Percentiles rank a stretch among this genome's conserved stretches.
Conservation (phyloP, 2,113 vertebrate species). For the Anguilla rostrata region DNA sequence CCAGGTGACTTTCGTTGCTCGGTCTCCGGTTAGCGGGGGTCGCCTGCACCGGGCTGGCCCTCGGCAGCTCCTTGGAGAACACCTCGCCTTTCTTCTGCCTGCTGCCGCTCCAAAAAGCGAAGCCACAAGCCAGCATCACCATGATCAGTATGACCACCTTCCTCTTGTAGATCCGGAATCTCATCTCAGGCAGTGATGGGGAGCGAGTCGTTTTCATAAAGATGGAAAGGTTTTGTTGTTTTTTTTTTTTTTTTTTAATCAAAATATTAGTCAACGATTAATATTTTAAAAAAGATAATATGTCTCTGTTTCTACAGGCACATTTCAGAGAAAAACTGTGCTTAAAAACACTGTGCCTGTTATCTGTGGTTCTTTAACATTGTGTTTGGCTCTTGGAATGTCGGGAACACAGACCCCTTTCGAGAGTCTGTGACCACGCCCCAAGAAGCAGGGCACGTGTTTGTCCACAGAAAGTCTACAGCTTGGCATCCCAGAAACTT, state of each 20-base stretch:
- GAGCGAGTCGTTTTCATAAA: slow-evolving; percentile 37
- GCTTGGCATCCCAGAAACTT: slow-evolving; percentile 33
- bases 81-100: slow-evolving; percentile 73
- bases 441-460: slow-evolving; percentile 62
- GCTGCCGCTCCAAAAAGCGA: slow-evolving; percentile 84
- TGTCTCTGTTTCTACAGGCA: slow-evolving; percentile 7
- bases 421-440: slow-evolving; percentile 56
- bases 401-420: slow-evolving; percentile 57
- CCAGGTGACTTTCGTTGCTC: slow-evolving; percentile 65
- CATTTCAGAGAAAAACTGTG: background rate
- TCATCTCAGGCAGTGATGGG: slow-evolving; percentile 77
- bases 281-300: slow-evolving; percentile 5
- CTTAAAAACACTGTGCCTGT: background rate
- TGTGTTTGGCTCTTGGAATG: slow-evolving; percentile 48
- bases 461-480: slow-evolving; percentile 56
- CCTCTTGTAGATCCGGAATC: slow-evolving; percentile 92
- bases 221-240: background rate
- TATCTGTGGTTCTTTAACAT: slow-evolving; percentile 20
- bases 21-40: slow-evolving; percentile 60
- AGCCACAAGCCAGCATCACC: slow-evolving; percentile 79
- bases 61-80: slow-evolving; percentile 67
- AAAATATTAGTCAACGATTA: background rate
- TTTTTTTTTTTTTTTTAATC: no score
- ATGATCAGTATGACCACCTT: slow-evolving; percentile 87
- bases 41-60: slow-evolving; percentile 56